These are phyloP conservation scores for Anticlea derivata DNA, from an alignment of 2,888 invertebrate genomes.

Conservation along the genomic window DNA sequence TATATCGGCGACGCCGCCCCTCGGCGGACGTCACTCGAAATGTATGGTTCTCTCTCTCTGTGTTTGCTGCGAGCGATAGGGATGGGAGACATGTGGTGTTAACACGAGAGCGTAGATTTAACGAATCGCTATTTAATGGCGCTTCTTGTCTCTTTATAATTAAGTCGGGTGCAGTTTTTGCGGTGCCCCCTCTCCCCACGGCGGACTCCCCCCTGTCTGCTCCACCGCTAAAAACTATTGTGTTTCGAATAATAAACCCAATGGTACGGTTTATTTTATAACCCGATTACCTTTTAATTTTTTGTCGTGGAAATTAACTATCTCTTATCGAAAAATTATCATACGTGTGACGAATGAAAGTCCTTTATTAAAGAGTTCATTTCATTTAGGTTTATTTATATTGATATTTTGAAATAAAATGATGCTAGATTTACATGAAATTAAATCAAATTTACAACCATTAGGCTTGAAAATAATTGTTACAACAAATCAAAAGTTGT, in stretches of 20 bases:
- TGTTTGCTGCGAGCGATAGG: slow-evolving; percentile 39
- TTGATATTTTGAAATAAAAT: not conserved
- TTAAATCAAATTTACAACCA: no score
- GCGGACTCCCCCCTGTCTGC: slow-evolving; percentile 33
- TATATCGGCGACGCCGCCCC: slow-evolving; percentile 86
- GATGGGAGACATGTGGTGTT: slow-evolving; percentile 67
- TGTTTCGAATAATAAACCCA: slow-evolving; percentile 57
- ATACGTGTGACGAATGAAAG: slow-evolving; percentile 13
- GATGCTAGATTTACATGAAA: no score
- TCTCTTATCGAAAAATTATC: slow-evolving; percentile 24
- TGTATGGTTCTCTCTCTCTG: slow-evolving; percentile 52
- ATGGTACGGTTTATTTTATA: slow-evolving; percentile 58
- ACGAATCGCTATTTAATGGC: slow-evolving; percentile 83
- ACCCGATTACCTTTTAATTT: slow-evolving; percentile 39
- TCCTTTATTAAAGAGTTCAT: not conserved
- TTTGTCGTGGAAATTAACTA: slow-evolving; percentile 24
- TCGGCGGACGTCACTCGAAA: slow-evolving; percentile 84
- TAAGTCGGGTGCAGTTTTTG: slow-evolving; percentile 84
- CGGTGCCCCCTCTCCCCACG: slow-evolving; percentile 52
- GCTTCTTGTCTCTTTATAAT: slow-evolving; percentile 84
- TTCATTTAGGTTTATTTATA: not conserved
- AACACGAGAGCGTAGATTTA: slow-evolving; percentile 81
- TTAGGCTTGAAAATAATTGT: no score
- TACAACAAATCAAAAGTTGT: no score
- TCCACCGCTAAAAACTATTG: slow-evolving; percentile 64